Evolutionary conservation across 2,113 vertebrate species (phyloP), one percentile per base, ranked within the genome.

Genomic region (Lucifuga dentata): DNA sequence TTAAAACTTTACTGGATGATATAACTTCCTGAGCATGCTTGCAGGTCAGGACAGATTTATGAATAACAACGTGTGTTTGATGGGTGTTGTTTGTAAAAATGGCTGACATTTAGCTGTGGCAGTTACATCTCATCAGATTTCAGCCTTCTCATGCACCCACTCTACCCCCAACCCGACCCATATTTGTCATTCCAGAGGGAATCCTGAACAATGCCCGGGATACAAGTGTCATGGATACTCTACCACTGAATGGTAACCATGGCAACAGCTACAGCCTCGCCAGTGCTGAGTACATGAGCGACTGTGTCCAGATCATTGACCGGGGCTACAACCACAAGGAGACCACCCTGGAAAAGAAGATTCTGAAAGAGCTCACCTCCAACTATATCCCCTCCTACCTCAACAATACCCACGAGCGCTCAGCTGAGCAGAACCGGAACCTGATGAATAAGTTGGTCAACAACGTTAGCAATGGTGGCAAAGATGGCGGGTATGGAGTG

Each of bases 211-310:
- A 98, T 98, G 97, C 97, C 95, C 96, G 97, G 96, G 98, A 99
- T 97, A 96, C 97, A 98, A 99, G 96, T 99, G 96, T 97, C 95
- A 99, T 98, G 98, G 98, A 99, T 99, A 99, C 98, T 98, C 98
- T 99, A 99, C 98, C 97, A 97, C 98, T 99, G 96, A 99, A 99
- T 99, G 98, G 98, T 99, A 99, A 97, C 96, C 97, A 98, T 77
- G 95, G 95, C 93, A 98, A 99, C 92, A 98, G 95, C 91, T 99
- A 98, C 94, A 97, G 95, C 92, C 93, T 99, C 63, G 96, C 96
- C 92, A 93, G 95, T 53, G 93, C 95, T 9, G 97, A 98, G 85
- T 99, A 98, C 93, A 94, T 99, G 94, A 97, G 96, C 88, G 98
- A 99, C 93, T 98, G 98, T 68, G 98, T 98, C 92, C 97, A 98